Evolutionary conservation across 2,888 invertebrate genomes (phyloP), one percentile per base, ranked within the genome.

Genomic region (Dicyrtoma fusca): DNA sequence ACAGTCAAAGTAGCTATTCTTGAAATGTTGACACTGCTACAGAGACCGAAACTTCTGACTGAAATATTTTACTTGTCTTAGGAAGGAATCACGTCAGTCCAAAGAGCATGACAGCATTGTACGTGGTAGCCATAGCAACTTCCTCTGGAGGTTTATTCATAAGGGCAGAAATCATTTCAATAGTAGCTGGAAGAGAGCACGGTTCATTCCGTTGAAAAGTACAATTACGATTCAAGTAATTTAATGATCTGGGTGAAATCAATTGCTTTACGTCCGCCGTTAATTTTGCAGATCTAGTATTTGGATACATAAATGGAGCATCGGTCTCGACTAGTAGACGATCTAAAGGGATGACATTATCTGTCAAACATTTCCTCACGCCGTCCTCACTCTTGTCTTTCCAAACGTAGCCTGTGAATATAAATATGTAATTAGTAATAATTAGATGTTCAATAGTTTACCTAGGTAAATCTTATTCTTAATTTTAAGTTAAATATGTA

Each of bases 191-290:
- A 79, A 97, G 85, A 57, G 95, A 92, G 84, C 96, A 96, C 0
- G 97, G 97, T 85, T 97, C 97, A 85, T 97, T 97, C 80, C 97
- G 88, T 85, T 96, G 95, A 86, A 96, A 96, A 76, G 95, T 94
- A 85, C 95, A 95, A 85, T 95, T 95, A 79, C 95, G 88, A 83
- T 92, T 91, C 81, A 93, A 87, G 84, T 91, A 92, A 79, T 88
- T 90, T 87, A 90, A 88, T 47, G 92, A 92, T 83, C 93, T 88
- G 85, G 94, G 92, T 25, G 95, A 94, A 74, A 95, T 86, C 75
- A 90, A 89, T 82, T 92, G 91, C 86, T 94, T 94, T 21, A 96
- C 92, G 82, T 92, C 91, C 81, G 89, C 85, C 57, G 95, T 94
- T 82, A 97, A 85, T 84, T 96, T 96, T 42, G 95, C 94, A 75